phyloP scores from a whole-genome alignment of 1,140 invertebrate species.

The Pseudobourletiella spinata region DNA sequence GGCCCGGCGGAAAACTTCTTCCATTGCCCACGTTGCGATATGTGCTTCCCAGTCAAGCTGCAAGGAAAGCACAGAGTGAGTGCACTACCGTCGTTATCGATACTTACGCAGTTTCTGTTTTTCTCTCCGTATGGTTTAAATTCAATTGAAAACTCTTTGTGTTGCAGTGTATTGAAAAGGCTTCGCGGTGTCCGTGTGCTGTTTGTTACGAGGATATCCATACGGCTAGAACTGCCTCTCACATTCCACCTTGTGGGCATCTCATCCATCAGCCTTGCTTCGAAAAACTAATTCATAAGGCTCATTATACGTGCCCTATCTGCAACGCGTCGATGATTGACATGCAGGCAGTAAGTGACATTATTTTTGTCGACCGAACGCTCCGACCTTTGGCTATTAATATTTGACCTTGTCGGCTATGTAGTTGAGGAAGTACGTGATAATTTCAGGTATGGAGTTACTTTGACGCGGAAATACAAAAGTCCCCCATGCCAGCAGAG shows the following conservation, averaged over 20 bases:
- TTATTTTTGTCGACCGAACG: no score
- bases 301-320: slow-evolving; percentile 76
- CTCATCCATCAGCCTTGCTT: slow-evolving; percentile 65
- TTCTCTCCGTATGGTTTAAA: no score
- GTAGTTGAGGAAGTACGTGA: no score
- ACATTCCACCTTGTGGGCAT: slow-evolving; percentile 78
- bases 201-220: slow-evolving; percentile 82
- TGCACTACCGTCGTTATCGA: no score
- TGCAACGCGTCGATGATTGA: slow-evolving; percentile 75
- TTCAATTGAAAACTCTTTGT: no score
- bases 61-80: slow-evolving; percentile 66
- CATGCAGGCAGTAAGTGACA: slow-evolving; percentile 53
- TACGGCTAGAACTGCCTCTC: slow-evolving; percentile 72
- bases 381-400: no score
- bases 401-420: no score
- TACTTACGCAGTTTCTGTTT: no score
- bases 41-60: slow-evolving; percentile 69
- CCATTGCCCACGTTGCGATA: slow-evolving; percentile 76
- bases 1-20: slow-evolving; percentile 77
- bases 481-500: slow-evolving; percentile 70
- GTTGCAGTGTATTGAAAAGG: slow-evolving; percentile 75
- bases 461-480: slow-evolving; percentile 65
- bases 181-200: slow-evolving; percentile 72
- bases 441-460: slow-evolving; percentile 60
- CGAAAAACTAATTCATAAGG: slow-evolving; percentile 62